Conservation (phyloP, 2,888 invertebrate genomes). For the Sphaeridia pumilis region DNA sequence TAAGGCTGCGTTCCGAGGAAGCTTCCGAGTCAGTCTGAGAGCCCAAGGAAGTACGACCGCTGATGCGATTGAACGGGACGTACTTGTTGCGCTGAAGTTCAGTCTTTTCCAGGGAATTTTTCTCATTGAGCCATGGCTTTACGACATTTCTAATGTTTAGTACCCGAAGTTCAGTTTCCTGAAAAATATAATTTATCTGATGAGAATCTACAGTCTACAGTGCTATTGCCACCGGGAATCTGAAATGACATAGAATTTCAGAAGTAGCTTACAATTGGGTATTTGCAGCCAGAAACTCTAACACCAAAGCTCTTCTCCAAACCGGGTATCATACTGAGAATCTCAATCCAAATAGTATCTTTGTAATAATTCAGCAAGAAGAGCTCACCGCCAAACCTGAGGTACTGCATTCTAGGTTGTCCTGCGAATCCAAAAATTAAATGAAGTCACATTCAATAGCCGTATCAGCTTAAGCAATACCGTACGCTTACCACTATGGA, state of each 20-base stretch:
- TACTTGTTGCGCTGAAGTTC: not conserved
- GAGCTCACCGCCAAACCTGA: not conserved
- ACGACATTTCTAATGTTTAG: not conserved
- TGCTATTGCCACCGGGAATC: too few relatives aligned
- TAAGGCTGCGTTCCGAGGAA: not conserved
- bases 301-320: not conserved
- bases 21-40: too few relatives aligned
- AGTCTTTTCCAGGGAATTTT: not conserved
- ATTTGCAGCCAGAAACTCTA: not conserved
- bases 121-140: not conserved
- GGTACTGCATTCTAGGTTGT: not conserved
- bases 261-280: conserved; percentile 1
- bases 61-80: not conserved
- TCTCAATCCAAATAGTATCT: not conserved
- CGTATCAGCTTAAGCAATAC: too few relatives aligned
- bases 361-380: not conserved
- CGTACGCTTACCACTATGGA: not conserved
- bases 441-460: too few relatives aligned
- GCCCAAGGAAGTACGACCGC: too few relatives aligned
- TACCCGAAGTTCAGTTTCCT: not conserved
- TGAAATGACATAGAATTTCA: too few relatives aligned
- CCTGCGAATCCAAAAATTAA: too few relatives aligned
- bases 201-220: too few relatives aligned
- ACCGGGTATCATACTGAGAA: not conserved
- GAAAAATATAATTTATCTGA: not conserved